These are phyloP conservation scores for Chrysemys picta DNA, from an alignment of 2,113 vertebrate genomes.

Conservation along the genomic window DNA sequence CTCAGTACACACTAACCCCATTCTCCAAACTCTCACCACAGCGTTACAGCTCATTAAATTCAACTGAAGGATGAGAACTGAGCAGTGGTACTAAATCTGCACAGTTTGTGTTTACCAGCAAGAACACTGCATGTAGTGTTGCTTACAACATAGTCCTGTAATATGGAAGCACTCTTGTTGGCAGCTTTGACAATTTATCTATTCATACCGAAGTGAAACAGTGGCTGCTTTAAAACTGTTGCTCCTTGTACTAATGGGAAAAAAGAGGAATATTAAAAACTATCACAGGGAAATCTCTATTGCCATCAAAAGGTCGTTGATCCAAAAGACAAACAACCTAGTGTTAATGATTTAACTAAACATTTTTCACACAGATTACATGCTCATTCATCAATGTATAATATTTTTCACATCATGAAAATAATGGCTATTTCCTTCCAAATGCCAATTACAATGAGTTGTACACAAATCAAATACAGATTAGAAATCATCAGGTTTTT, in stretches of 20 bases:
- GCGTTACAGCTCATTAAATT: slow-evolving; percentile 71
- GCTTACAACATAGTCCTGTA: slow-evolving; percentile 49
- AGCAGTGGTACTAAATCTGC: slow-evolving; percentile 46
- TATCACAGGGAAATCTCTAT: slow-evolving; percentile 67
- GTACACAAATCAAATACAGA: background rate
- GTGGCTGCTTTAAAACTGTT: slow-evolving; percentile 70
- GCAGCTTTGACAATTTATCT: slow-evolving; percentile 78
- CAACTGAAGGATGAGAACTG: slow-evolving; percentile 67
- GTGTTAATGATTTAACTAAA: slow-evolving; percentile 76
- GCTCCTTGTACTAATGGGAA: slow-evolving; percentile 63
- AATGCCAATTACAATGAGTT: slow-evolving; percentile 6
- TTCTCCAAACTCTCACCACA: slow-evolving; percentile 65
- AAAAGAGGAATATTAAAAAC: slow-evolving; percentile 66
- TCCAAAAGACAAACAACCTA: slow-evolving; percentile 68
- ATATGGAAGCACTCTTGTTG: slow-evolving; percentile 66
- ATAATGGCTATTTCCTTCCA: slow-evolving; percentile 1
- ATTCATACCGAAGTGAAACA: slow-evolving; percentile 74
- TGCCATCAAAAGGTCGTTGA: slow-evolving; percentile 62
- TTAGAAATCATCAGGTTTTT: background rate
- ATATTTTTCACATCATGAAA: slow-evolving; percentile 56
- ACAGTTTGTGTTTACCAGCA: slow-evolving; percentile 72
- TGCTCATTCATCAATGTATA: slow-evolving; percentile 61
- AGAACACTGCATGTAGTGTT: slow-evolving; percentile 76
- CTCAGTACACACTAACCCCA: slow-evolving; percentile 64
- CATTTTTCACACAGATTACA: slow-evolving; percentile 76